Percentiles rank a stretch among this genome's conserved stretches.
These are phyloP conservation scores for Phrynosoma blainvillii DNA, from an alignment of 2,113 vertebrate species.

Conservation along the genomic window DNA sequence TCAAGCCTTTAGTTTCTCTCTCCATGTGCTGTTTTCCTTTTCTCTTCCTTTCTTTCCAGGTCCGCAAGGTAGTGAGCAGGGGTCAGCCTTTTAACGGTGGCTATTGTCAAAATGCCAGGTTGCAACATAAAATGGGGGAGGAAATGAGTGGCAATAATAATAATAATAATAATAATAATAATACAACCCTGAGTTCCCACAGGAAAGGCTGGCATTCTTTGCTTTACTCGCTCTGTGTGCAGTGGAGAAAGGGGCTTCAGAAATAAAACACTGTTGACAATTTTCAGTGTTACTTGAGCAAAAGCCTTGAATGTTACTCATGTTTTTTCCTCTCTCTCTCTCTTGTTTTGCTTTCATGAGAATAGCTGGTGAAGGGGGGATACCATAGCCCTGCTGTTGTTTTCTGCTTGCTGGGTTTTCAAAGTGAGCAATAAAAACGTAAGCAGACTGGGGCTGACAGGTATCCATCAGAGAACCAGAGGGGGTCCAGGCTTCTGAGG, in stretches of 20 bases:
- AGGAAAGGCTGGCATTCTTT: slow-evolving; percentile 76
- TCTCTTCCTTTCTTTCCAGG: not conserved
- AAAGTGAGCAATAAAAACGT: not conserved
- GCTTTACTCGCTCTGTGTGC: slow-evolving; percentile 56
- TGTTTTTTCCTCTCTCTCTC: slow-evolving; percentile 39
- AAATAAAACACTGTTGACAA: slow-evolving; percentile 64
- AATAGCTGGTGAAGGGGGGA: slow-evolving; percentile 43
- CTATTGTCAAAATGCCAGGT: slow-evolving; percentile 63
- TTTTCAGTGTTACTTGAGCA: slow-evolving; percentile 54
- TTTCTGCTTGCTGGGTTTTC: slow-evolving; percentile 20
- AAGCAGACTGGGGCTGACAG: slow-evolving; percentile 45
- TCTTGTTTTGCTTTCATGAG: slow-evolving; percentile 48
- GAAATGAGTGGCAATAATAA: slow-evolving; percentile 59
- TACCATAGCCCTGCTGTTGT: not conserved
- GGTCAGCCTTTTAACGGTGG: slow-evolving; percentile 27
- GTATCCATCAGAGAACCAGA: slow-evolving; percentile 41
- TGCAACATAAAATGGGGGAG: slow-evolving; percentile 45
- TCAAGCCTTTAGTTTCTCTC: not conserved
- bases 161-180: too few species aligned
- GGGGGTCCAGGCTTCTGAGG: slow-evolving; percentile 3
- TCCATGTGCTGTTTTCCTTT: slow-evolving; percentile 20
- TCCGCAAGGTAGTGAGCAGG: slow-evolving; percentile 56
- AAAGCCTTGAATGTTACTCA: slow-evolving; percentile 31
- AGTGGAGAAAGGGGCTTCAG: slow-evolving; percentile 57
- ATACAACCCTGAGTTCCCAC: slow-evolving; percentile 67